phyloP scores from a whole-genome alignment of 2,888 invertebrate genomes.

The Leucophora obtusa region DNA sequence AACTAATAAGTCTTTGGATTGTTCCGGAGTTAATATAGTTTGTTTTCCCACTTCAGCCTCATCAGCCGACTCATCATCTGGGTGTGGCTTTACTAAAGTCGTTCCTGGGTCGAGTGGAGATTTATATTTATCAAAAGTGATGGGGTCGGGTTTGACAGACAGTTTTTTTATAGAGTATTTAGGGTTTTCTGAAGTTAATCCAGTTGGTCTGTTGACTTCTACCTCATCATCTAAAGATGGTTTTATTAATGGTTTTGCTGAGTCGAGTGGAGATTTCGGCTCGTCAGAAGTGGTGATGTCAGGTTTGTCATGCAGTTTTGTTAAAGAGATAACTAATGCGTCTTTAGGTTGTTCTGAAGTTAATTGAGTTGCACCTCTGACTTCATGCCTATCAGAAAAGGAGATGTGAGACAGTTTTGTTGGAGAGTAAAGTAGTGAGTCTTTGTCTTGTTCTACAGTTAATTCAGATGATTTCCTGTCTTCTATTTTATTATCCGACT shows the following conservation, averaged over 20 bases:
- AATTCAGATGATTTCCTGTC: not conserved
- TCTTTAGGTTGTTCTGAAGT: not conserved
- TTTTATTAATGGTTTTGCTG: not conserved
- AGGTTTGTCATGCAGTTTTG: not conserved
- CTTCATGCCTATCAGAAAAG: too few relatives aligned
- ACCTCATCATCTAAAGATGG: not conserved
- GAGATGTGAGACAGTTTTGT: too few relatives aligned
- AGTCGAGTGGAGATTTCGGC: not conserved
- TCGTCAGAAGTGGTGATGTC: conserved; percentile 1
- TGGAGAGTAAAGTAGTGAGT: too few relatives aligned
- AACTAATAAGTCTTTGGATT: too few relatives aligned
- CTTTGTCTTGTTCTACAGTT: too few relatives aligned
- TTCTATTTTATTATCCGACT: not conserved
- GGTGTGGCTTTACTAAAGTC: too few relatives aligned
- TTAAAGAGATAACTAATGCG: not conserved
- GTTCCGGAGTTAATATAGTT: too few relatives aligned
- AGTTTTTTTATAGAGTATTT: too few relatives aligned
- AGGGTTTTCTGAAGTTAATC: too few relatives aligned
- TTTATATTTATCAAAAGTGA: too few relatives aligned
- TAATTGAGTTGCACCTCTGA: too few relatives aligned
- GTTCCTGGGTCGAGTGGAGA: not conserved
- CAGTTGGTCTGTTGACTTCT: not conserved
- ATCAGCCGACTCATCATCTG: conserved; percentile 11
- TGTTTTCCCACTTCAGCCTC: conserved; percentile 14
- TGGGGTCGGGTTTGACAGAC: too few relatives aligned